A percentile compares a stretch with the other conserved stretches of the same genome.
Conservation (phyloP, 2,797 vertebrate species). For the Taenioides sp. region DNA sequence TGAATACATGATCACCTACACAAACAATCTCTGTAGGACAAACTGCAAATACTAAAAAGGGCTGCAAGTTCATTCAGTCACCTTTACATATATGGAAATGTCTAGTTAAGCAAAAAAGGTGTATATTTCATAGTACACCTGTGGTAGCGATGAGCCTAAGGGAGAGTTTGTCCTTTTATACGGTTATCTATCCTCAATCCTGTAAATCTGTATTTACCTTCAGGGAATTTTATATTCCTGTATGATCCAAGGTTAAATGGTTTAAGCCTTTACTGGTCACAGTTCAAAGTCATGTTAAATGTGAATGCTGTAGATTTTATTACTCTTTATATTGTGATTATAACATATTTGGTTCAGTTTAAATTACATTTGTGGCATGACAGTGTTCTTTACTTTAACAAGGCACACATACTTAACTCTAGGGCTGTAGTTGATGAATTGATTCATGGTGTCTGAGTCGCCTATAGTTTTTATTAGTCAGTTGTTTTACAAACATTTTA, state of each 20-base stretch:
- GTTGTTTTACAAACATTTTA: too few species aligned
- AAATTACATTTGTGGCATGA: background rate
- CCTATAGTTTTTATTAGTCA: too few species aligned
- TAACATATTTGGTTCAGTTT: background rate
- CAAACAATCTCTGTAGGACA: slow-evolving; percentile 38
- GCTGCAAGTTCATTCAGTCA: slow-evolving; percentile 9
- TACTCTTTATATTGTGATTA: background rate
- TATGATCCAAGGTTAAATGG: slow-evolving; percentile 5
- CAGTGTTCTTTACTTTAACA: background rate
- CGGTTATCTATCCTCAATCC: slow-evolving; percentile 2
- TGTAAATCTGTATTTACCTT: slow-evolving; percentile 3
- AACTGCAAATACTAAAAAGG: slow-evolving; percentile 18
- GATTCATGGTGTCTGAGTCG: too few species aligned
- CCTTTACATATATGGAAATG: background rate
- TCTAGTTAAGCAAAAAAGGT: background rate
- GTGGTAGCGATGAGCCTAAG: background rate
- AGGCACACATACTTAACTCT: too few species aligned
- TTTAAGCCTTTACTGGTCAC: slow-evolving; percentile 3
- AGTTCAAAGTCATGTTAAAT: slow-evolving; percentile 2
- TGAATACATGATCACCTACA: slow-evolving; percentile 28
- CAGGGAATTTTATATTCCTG: slow-evolving; percentile 2
- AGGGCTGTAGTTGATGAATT: too few species aligned
- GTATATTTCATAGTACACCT: background rate
- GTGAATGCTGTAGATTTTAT: background rate
- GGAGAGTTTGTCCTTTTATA: slow-evolving; percentile 8